Evolutionary conservation across 2,888 invertebrate genomes (phyloP).

Genomic region (Hyppa rectilinea): DNA sequence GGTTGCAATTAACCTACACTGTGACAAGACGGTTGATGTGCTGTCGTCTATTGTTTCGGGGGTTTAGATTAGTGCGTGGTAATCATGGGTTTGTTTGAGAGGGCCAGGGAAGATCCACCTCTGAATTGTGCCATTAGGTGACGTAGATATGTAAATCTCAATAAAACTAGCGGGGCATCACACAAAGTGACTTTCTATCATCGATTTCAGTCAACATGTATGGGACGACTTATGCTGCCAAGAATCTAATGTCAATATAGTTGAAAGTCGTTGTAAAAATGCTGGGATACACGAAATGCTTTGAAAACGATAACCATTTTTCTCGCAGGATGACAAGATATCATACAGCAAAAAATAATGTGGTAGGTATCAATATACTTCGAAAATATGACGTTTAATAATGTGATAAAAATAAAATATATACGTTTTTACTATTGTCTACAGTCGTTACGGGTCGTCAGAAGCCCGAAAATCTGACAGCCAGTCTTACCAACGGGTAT

Average conservation of each 20-base stretch:
- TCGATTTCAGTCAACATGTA: too few species aligned
- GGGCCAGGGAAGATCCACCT: neutral
- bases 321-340: too few species aligned
- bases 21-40: conserved; percentile 48
- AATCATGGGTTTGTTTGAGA: conserved; percentile 9
- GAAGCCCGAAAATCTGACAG: too few species aligned
- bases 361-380: neutral
- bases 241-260: too few species aligned
- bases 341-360: neutral
- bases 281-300: neutral
- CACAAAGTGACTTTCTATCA: too few species aligned
- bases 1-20: conserved; percentile 63
- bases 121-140: neutral
- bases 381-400: neutral
- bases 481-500: too few species aligned
- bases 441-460: too few species aligned
- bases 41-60: conserved; percentile 35
- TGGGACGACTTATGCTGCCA: too few species aligned
- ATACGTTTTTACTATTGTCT: too few species aligned
- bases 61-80: conserved; percentile 14
- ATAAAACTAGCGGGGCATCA: neutral
- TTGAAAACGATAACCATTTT: neutral
- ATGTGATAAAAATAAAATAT: too few species aligned
- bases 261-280: neutral
- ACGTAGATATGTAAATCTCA: neutral